Percentiles rank a stretch among this genome's conserved stretches.
These are phyloP conservation scores for Dendropsophus ebraccatus DNA, from an alignment of 2,113 vertebrate species.

Conservation along the genomic window DNA sequence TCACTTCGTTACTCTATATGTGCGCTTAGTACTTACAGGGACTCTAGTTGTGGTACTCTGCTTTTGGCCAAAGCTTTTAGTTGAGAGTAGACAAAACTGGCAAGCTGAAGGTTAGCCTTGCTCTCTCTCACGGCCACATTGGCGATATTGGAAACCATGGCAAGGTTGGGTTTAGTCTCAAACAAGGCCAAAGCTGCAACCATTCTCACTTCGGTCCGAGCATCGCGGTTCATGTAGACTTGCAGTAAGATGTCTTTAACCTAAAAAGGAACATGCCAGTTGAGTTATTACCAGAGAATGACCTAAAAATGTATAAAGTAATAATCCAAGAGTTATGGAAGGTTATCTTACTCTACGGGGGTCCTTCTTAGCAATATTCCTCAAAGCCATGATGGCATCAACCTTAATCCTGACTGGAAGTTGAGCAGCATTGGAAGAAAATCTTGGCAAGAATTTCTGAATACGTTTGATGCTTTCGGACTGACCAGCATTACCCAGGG, in stretches of 20 bases:
- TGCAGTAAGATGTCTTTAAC: slow-evolving; percentile 79
- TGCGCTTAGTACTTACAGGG: slow-evolving; percentile 74
- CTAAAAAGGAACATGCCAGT: slow-evolving; percentile 66
- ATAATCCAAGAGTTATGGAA: neutral
- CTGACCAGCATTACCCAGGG: slow-evolving; percentile 84
- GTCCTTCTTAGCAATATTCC: slow-evolving; percentile 77
- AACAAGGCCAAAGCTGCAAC: slow-evolving; percentile 80
- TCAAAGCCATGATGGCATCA: slow-evolving; percentile 80
- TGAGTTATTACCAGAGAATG: neutral
- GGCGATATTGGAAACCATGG: slow-evolving; percentile 74
- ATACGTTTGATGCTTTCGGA: slow-evolving; percentile 81
- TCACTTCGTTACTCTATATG: neutral
- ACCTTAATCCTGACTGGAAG: slow-evolving; percentile 71
- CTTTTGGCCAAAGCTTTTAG: slow-evolving; percentile 81
- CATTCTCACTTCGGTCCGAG: slow-evolving; percentile 78
- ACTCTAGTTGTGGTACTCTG: slow-evolving; percentile 65
- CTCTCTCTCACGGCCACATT: slow-evolving; percentile 74
- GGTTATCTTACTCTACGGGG: slow-evolving; percentile 72
- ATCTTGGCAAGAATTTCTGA: slow-evolving; percentile 76
- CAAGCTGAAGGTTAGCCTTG: slow-evolving; percentile 74
- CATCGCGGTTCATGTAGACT: slow-evolving; percentile 75
- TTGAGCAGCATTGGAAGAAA: slow-evolving; percentile 69
- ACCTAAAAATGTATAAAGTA: neutral
- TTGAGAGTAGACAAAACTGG: slow-evolving; percentile 81
- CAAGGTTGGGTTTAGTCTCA: slow-evolving; percentile 77